Evolutionary conservation across 2,797 vertebrate genomes (phyloP), one percentile per base, ranked within the genome.

Genomic region (Passerculus sandwichensis): DNA sequence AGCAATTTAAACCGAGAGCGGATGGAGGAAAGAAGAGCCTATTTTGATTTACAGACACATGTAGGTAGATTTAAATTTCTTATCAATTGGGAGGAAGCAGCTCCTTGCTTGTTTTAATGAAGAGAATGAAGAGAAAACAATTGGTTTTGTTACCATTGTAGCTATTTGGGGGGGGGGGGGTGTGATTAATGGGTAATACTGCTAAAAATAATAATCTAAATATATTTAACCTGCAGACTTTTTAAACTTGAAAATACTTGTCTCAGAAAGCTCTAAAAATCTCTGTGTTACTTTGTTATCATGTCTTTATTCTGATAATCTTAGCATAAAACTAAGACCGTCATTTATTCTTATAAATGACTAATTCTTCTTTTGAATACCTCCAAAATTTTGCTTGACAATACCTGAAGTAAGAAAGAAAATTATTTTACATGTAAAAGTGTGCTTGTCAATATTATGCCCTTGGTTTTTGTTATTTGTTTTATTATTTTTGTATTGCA

Each of bases 1-100:
- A 99, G 99, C 95, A 99, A 98, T 97, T 98, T 99, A 91, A 99
- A 99, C 96, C 98, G 99, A 91, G 99, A 99, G 74, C 98, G 99
- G 21, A 99, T 99, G 99, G 99, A 99, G 94, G 99, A 99, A 96
- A 98, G 99, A 95, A 98, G 99, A 97, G 99, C 99, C 17, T 99
- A 99, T 92, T 99, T 99, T 96, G 99, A 99, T 97, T 98, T 99
- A 48, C 99, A 99, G 96, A 99, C 99, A 21, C 99, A 99, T 62
- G 99, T 99, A 98, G 97, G 98, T 79, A 62, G 54, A 76, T 85
- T 91, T 76, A 27, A 57, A 34, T 82, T 89, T 70, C 36, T 79
- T 85, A 29, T 7, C 26, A 15, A 10, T 59, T 67, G 13, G 62
- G 13, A 57, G 6, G 74, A 47, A 8, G 14, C 50, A 40, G 16